Percentiles rank a stretch among this genome's conserved stretches.
phyloP scores from a whole-genome alignment of 2,113 vertebrate species.

The Neopipo cinnamomea region DNA sequence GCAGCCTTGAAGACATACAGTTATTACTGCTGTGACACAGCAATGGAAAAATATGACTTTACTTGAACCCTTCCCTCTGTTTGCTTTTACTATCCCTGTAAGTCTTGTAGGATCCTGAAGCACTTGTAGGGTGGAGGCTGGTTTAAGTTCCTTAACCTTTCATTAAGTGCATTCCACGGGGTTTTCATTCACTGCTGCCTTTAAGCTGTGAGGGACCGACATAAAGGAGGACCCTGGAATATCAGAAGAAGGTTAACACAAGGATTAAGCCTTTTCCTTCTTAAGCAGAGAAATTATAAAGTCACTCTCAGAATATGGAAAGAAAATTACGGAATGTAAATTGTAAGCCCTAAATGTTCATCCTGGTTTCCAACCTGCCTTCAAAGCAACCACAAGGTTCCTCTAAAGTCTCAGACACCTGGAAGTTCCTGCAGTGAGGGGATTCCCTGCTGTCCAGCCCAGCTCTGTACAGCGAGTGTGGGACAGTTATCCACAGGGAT shows the following conservation, averaged over 20 bases:
- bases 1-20: not conserved
- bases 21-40: not conserved
- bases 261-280: not conserved
- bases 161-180: not conserved
- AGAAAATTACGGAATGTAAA: not conserved
- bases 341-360: not conserved
- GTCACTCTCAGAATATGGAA: not conserved
- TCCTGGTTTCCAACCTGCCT: not conserved
- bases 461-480: not conserved
- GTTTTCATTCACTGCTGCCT: not conserved
- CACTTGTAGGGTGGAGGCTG: not conserved
- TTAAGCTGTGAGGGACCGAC: not conserved
- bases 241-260: not conserved
- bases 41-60: not conserved
- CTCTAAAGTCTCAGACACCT: not conserved
- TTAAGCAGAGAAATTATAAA: not conserved
- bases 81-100: not conserved
- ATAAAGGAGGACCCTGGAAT: not conserved
- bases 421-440: not conserved
- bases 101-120: not conserved
- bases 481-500: not conserved
- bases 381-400: not conserved
- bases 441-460: not conserved
- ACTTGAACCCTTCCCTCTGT: not conserved
- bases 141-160: slow-evolving; percentile 1